These are phyloP conservation scores for Pseudochaenichthys georgianus DNA, from an alignment of 2,797 vertebrate species.

Conservation along the genomic window DNA sequence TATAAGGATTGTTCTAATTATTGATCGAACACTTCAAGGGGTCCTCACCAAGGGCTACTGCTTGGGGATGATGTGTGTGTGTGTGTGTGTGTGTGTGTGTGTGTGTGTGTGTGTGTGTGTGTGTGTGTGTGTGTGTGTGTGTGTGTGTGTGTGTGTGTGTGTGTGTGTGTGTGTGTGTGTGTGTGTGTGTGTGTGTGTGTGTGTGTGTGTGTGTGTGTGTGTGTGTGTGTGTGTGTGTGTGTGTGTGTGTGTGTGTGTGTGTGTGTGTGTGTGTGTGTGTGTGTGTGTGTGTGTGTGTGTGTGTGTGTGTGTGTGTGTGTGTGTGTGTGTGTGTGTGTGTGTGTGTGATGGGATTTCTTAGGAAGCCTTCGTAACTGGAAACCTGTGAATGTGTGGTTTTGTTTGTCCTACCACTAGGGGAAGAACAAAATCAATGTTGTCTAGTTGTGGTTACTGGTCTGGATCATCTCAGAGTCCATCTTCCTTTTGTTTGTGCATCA, in stretches of 20 bases:
- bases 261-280: no score
- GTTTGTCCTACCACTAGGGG: conserved; percentile 47
- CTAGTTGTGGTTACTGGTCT: conserved; percentile 36
- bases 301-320: no score
- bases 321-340: conserved; percentile 5
- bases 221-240: no score
- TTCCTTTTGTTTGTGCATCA: conserved; percentile 19
- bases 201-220: no score
- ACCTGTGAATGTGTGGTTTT: conserved; percentile 53
- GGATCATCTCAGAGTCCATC: background rate
- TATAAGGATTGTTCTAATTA: conserved; percentile 82
- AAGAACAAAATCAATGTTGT: conserved; percentile 42
- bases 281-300: conserved; percentile 20
- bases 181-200: no score
- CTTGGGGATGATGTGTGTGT: conserved; percentile 39
- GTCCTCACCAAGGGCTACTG: conserved; percentile 60
- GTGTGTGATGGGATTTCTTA: conserved; percentile 52
- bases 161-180: conserved; percentile 36
- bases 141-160: conserved; percentile 29
- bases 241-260: no score
- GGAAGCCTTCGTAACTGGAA: conserved; percentile 61
- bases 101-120: conserved; percentile 17
- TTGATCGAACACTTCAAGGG: conserved; percentile 76
- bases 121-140: no score
- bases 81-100: conserved; percentile 35